Conservation (phyloP, 2,888 invertebrate species). For the Cryptus viduatorius region DNA sequence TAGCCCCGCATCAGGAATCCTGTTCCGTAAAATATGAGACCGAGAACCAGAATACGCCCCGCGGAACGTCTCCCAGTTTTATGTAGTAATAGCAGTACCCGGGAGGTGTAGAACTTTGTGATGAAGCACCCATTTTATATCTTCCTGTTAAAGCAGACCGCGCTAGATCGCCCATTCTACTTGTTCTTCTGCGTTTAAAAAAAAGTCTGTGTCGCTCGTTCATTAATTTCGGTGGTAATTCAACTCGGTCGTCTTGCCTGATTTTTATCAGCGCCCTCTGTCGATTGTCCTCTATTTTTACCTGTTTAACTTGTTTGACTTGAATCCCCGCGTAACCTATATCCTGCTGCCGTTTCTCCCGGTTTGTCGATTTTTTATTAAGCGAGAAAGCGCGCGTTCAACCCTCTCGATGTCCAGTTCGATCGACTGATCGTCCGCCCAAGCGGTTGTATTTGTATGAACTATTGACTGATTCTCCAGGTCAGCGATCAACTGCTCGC, state of each 20-base stretch:
- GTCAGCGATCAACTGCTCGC: neutral
- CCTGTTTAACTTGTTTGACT: neutral
- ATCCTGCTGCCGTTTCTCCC: slow-evolving; percentile 37
- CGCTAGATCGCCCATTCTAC: neutral
- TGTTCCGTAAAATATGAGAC: slow-evolving; percentile 44
- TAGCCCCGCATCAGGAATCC: slow-evolving; percentile 13
- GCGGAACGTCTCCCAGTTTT: slow-evolving; percentile 4
- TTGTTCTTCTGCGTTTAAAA: neutral
- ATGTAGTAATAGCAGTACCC: slow-evolving; percentile 38
- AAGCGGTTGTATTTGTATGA: slow-evolving; percentile 59
- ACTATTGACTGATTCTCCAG: neutral
- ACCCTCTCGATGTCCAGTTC: neutral
- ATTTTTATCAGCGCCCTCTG: neutral
- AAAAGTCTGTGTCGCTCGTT: slow-evolving; percentile 4
- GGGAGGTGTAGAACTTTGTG: slow-evolving; percentile 22
- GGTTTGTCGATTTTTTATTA: slow-evolving; percentile 58
- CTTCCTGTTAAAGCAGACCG: slow-evolving; percentile 6
- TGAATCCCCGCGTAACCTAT: slow-evolving; percentile 56
- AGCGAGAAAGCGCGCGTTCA: slow-evolving; percentile 22
- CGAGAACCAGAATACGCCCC: slow-evolving; percentile 16
- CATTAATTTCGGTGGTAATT: slow-evolving; percentile 1
- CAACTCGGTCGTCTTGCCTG: neutral
- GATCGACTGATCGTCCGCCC: slow-evolving; percentile 34
- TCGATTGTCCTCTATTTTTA: neutral
- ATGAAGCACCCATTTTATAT: slow-evolving; percentile 47